A percentile compares a stretch with the other conserved stretches of the same genome.
Evolutionary conservation across 1,140 invertebrate species (phyloP).

Genomic region (Pogonomyrmex californicus): DNA sequence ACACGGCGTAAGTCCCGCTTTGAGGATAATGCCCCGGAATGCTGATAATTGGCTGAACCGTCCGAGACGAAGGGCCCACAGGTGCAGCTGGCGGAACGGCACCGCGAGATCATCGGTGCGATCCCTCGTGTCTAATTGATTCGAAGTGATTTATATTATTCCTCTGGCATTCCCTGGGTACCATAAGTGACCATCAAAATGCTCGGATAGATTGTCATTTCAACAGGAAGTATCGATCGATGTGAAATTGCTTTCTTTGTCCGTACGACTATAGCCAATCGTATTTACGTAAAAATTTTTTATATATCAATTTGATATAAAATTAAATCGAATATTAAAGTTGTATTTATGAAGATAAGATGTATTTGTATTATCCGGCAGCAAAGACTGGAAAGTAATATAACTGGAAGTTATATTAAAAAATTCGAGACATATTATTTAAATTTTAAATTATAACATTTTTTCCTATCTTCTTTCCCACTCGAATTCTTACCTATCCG

Average conservation of each 20-base stretch:
- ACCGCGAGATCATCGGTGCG: slow-evolving; percentile 80
- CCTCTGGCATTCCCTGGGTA: slow-evolving; percentile 64
- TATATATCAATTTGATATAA: not conserved
- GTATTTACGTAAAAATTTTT: not conserved
- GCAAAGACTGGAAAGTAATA: too few relatives aligned
- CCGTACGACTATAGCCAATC: not conserved
- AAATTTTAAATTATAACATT: too few relatives aligned
- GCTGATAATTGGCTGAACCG: slow-evolving; percentile 84
- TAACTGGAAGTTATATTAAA: too few relatives aligned
- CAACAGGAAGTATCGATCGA: not conserved
- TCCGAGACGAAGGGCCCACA: slow-evolving; percentile 74
- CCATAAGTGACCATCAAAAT: slow-evolving; percentile 39
- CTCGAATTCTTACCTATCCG: too few relatives aligned
- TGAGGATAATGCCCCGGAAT: slow-evolving; percentile 83
- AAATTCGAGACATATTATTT: too few relatives aligned
- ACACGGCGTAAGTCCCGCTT: slow-evolving; percentile 79
- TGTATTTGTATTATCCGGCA: not conserved
- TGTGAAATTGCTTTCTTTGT: not conserved
- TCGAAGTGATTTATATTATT: slow-evolving; percentile 82
- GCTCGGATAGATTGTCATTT: slow-evolving; percentile 13
- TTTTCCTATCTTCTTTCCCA: too few relatives aligned
- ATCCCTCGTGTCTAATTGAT: slow-evolving; percentile 83
- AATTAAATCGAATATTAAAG: not conserved
- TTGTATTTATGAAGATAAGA: not conserved
- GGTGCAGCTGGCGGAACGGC: slow-evolving; percentile 76